Evolutionary conservation across 2,888 invertebrate genomes (phyloP), one percentile per base, ranked within the genome.

Genomic region (Lapara coniferarum): DNA sequence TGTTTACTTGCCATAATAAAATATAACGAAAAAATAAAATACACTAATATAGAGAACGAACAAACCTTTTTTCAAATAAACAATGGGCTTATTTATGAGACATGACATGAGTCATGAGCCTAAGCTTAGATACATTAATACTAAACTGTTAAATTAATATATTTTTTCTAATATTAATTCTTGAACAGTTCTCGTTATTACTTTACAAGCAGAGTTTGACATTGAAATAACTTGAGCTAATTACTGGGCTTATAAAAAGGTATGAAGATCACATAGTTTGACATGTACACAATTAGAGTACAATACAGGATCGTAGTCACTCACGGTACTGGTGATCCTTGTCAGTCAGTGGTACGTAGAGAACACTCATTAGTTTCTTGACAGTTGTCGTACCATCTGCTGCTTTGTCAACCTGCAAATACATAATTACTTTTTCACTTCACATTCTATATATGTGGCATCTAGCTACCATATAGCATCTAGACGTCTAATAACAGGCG

Each of bases 261-360:
- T n/a, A 16, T 66, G 7, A 53, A 37, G 14, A 66, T 53, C 37
- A 53, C 16, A 66, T 53, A 16, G 30, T 13, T 53, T 19, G 14
- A 7, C 37, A 10, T 53, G 37, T 8, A 12, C n/a, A n/a, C 19
- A 66, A 53, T 66, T 53, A 66, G 14, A 53, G 53, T 25, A 55
- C 12, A 66, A 69, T 46, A 44, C 57, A 66, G 14, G 37, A 68
- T 10, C 69, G 71, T 69, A 74, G 84, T 93, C 91, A 93, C 92
- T 93, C 86, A 90, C 91, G 92, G 75, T 88, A 90, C 84, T 94
- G 94, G 71, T 85, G 89, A 66, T 87, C 85, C 79, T 93, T 94
- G 75, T 98, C 98, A 0, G 99, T 99, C 63, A 99, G 94, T 0
- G 99, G 99, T 52, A 99, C 99, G 87, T 98, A 99, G 78, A 98